Evolutionary conservation across 2,113 vertebrate genomes (phyloP), one percentile per base, ranked within the genome.

Genomic region (Oreocharis arfaki): DNA sequence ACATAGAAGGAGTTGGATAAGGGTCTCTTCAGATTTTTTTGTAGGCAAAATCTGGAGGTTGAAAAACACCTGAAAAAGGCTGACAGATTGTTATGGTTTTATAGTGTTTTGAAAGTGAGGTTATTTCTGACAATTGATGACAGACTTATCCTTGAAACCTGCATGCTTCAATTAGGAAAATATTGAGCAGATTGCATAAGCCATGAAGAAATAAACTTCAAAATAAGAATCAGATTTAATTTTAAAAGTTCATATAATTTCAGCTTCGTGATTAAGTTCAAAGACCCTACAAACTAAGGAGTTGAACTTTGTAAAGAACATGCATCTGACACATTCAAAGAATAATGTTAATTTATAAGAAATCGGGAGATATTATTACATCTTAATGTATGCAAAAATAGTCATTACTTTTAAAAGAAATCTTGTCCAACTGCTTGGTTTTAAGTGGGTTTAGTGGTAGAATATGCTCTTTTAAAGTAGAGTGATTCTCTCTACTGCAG

Each of bases 81-180:
- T 80, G 33, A 64, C 0, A 3, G 2, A 2, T 37, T 2, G 0
- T 57, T 44, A 67, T 8, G 33, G 7, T 39, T 21, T 46, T 37
- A 55, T 4, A 27, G 16, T 44, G 30, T 20, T 88, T 82, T 69
- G 37, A 61, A 90, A 87, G 6, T 50, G 12, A 53, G 74, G 5
- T 17, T 84, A 30, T 78, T 90, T 90, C 46, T 87, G 47, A 52
- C 8, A 84, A 27, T 30, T 60, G 4, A 8, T 37, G 47, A 65
- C 19, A 92, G 4, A 69, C 55, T 77, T 63, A 57, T 32, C 37
- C 6, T 71, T 89, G 59, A 87, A 87, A 81, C 68, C 14, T 69
- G 7, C 6, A 39, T 56, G 4, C 11, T 80, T 86, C 69, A 56
- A 4, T 64, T 44, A 80, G 49, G n/a, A 76, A 91, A 89, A 49